Percentiles rank a stretch among this genome's conserved stretches.
Conservation (phyloP, 2,888 invertebrate genomes). For the Machimus rusticus region DNA sequence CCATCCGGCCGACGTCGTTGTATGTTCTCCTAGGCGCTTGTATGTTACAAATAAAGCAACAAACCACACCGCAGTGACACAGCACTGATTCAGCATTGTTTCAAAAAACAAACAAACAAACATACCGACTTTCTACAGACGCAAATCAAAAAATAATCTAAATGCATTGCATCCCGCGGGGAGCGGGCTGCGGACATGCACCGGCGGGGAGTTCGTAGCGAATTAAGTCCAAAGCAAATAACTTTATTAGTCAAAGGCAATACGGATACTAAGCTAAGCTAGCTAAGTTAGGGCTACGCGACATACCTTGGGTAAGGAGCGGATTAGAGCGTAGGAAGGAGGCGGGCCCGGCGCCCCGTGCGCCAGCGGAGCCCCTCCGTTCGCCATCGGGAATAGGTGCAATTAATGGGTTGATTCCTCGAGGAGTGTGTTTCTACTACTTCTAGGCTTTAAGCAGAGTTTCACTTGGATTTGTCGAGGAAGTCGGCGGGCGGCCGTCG, state of each 20-base stretch:
- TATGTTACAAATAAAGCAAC: neutral
- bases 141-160: neutral
- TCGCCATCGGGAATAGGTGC: conserved; percentile 31
- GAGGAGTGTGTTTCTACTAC: conserved; percentile 11
- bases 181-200: neutral
- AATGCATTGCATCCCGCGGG: neutral
- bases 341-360: neutral
- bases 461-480: conserved; percentile 15
- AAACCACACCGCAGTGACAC: neutral
- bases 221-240: conserved; percentile 32
- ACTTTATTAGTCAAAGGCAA: neutral
- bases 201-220: neutral
- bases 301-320: neutral
- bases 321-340: conserved; percentile 3
- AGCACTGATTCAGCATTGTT: neutral
- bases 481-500: neutral
- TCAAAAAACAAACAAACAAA: neutral
- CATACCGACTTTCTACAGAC: neutral
- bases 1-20: neutral
- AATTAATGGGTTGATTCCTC: conserved; percentile 27
- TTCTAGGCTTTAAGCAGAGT: conserved; percentile 18
- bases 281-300: neutral
- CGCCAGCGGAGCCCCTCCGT: neutral
- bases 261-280: neutral
- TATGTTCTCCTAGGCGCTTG: neutral